Base-by-base conservation (phyloP, 2,113 vertebrate species). In the Lucifuga dentata region DNA sequence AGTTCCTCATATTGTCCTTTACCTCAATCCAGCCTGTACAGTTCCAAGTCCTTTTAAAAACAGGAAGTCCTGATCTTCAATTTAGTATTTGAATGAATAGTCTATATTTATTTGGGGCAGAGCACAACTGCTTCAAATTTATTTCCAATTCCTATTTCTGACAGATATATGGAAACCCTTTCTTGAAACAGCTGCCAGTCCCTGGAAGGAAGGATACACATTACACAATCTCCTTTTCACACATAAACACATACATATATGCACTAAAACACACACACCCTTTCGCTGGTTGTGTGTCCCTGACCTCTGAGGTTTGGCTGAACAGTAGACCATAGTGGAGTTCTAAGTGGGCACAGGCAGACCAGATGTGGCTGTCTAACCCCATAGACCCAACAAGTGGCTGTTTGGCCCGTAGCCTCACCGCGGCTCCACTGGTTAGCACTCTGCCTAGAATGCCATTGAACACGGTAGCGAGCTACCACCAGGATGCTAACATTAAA, bases 271-370 rank as follows among this genome's bases (percentile, higher is more conserved):
- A 69, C 35, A 75, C 64, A 66, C 68, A 51, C 61, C 29, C 29
- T 2, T 32, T 61, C 49, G 29, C 56, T 58, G 71, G 73, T 76
- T 74, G 40, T 45, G 43, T 61, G 65, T 82, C 79, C 50, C 61
- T 79, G 80, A 88, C 72, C 78, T 84, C 76, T 82, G 86, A 87
- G 89, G 87, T 85, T 86, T 91, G 88, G 86, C 78, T 85, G 45
- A 76, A 86, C 35, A 50, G 52, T 32, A 49, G 72, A 81, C 56
- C 76, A 67, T 67, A 73, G 70, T 79, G 53, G 59, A 70, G 81
- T 59, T 76, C 32, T 80, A 55, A 79, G 75, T 81, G 85, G 66
- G 73, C 67, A 66, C 77, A 83, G 79, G 76, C 73, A 57, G 70
- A 79, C 67, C 87, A 81, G 81, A 87, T 88, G 84, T 85, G 87